phyloP scores from a whole-genome alignment of 2,113 vertebrate species.

The Cnemophilus loriae region DNA sequence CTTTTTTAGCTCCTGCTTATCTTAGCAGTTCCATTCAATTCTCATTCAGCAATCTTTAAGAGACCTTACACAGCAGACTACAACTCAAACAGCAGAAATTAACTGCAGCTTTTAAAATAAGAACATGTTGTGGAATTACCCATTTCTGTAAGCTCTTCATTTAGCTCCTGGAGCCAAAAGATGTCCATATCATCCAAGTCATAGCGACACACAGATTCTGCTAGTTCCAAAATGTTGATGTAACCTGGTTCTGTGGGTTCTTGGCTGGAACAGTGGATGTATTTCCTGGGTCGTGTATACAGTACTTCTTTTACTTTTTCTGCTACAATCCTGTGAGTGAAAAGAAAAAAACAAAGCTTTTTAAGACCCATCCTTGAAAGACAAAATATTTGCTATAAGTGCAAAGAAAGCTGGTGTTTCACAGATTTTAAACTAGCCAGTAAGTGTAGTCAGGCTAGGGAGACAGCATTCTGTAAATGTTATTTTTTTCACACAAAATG shows the following conservation, averaged over 20 bases:
- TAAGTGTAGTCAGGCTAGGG: not conserved
- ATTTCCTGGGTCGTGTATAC: constrained; percentile 87
- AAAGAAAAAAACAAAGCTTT: not conserved
- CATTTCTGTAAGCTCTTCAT: constrained; percentile 85
- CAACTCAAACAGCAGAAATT: not conserved
- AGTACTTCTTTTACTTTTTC: constrained; percentile 85
- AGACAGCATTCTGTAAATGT: not conserved
- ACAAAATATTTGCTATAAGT: not conserved
- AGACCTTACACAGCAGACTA: not conserved
- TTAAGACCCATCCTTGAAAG: not conserved
- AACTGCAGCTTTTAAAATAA: not conserved
- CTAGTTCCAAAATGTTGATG: constrained; percentile 87
- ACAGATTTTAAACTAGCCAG: not conserved
- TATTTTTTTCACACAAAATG: not conserved
- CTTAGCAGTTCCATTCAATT: not conserved
- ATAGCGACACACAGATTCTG: constrained; percentile 91
- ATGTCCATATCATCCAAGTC: constrained; percentile 95
- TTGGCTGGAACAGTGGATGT: constrained; percentile 82
- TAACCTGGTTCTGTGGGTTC: constrained; percentile 85
- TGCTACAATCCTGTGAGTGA: constrained; percentile 73
- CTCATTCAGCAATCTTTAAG: not conserved
- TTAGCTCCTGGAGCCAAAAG: constrained; percentile 88
- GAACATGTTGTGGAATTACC: constrained; percentile 69
- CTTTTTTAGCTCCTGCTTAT: not conserved
- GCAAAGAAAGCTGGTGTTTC: not conserved